Base-by-base conservation (phyloP, 2,888 invertebrate genomes). In the Plagodis pulveraria region DNA sequence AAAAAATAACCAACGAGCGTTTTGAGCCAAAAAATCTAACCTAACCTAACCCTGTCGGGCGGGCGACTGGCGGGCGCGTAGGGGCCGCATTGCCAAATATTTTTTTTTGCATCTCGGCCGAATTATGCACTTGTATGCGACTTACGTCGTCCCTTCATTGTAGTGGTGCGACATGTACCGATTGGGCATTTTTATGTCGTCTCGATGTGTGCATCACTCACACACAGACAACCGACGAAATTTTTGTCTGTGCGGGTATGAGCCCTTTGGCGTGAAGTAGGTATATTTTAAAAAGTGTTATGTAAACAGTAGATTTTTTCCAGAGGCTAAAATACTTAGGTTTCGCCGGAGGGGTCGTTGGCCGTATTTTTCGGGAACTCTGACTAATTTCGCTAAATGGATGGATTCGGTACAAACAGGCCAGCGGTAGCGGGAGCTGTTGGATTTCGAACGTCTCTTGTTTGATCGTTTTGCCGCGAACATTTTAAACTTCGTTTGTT, bases 11-110 rank as follows among this genome's bases (percentile, higher is more conserved):
- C 87, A 89, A 86, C 88, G 89, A 91, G 85, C 91, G 88, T 89
- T 92, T 90, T 90, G 88, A 90, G 91, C 89, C 91, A 90, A 92
- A 91, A 91, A 91, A 91, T 92, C 92, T 92, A 92, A 92, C 92
- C 92, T 91, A 92, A 91, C 91, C 92, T 92, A 92, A 92, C 89
- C 91, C 91, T 82, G 89, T 85, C 91, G 91, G 85, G 89, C 92
- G 91, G 90, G 87, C 92, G 91, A 92, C 92, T 92, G 92, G 86
- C 91, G 85, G 89, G 81, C 90, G 91, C 84, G 90, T 89, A 91
- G 92, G 92, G 91, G 90, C 92, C 91, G 91, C 89, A 91, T 92
- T 92, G 92, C 92, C 92, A 92, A 92, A 92, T 91, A 91, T 91
- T 92, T 92, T 92, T 86, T 92, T 92, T 92, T 92, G 92, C 91